Evolutionary conservation across 2,113 vertebrate genomes (phyloP).

Genomic region (Myotis brandtii): DNA sequence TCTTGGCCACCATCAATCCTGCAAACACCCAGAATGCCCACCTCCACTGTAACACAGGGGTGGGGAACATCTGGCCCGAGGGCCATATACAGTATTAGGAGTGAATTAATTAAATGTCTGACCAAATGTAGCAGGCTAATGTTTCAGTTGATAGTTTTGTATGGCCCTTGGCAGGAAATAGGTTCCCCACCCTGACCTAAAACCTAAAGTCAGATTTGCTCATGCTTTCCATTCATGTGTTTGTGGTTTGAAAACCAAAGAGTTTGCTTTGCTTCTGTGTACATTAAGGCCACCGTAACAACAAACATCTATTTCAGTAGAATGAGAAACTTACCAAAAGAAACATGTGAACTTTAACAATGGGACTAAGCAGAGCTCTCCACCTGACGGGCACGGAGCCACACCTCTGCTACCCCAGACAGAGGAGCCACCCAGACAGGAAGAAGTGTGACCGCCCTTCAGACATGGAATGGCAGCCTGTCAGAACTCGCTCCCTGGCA

Average conservation of each 20-base stretch:
- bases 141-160: too few species aligned
- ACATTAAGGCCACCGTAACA: neutral
- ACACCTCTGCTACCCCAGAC: neutral
- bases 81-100: too few species aligned
- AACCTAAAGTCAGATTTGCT: neutral
- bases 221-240: rapidly evolving
- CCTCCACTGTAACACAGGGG: too few species aligned
- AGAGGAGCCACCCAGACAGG: neutral
- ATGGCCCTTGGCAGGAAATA: too few species aligned
- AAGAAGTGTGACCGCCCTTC: neutral
- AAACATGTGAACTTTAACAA: neutral
- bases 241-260: neutral
- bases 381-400: neutral
- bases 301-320: neutral
- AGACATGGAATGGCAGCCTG: conserved; percentile 36
- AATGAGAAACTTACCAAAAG: neutral
- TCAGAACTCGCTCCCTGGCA: too few species aligned
- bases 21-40: neutral
- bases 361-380: neutral
- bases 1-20: rapidly evolving
- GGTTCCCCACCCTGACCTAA: too few species aligned
- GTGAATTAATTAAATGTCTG: too few species aligned
- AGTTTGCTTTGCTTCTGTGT: neutral
- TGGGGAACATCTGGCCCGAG: too few species aligned
- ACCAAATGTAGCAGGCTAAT: too few species aligned